Evolutionary conservation across 2,888 invertebrate species (phyloP), one percentile per base, ranked within the genome.

Genomic region (Galeruca laticollis): DNA sequence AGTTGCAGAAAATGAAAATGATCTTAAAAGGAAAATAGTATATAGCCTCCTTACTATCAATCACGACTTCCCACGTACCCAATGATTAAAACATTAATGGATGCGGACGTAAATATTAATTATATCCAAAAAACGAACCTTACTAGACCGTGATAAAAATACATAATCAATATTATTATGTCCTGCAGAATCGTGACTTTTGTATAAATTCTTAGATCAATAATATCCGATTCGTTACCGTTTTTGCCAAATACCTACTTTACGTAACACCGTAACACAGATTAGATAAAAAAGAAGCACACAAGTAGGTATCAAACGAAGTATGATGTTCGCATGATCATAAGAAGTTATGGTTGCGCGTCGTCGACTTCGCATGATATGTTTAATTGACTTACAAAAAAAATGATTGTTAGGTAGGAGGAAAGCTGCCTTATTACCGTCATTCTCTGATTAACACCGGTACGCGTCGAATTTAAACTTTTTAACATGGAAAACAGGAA

Each of bases 241-340:
- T 52, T 52, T 33, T 56, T 56, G 8, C 26, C 56, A 56, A 31
- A 33, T 56, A 56, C 33, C 56, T 33, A 56, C 33, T 56, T 56
- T 56, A 35, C 2, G 33, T 35, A 56, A 56, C 56, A 35, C 35
- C 26, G 35, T 33, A 56, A 33, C 56, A 56, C 56, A 56, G 52
- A 21, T 52, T n/a, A 1, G 1, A 10, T 11, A 1, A 52, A 20
- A 51, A 51, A n/a, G 9, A 6, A 43, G 43, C 43, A 5, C 6
- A 6, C 26, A n/a, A n/a, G n/a, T n/a, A n/a, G n/a, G n/a, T n/a
- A n/a, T n/a, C n/a, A 35, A 40, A 40, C 40, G 40, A 8, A 21
- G 20, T n/a, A 11, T 20, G 21, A 21, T 51, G 21, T 21, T 20
- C 51, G 11, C 20, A 20, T 51, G 21, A 10, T 20, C 18, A 52